Evolutionary conservation across 2,113 vertebrate genomes (phyloP).

Genomic region (Dendropsophus ebraccatus): DNA sequence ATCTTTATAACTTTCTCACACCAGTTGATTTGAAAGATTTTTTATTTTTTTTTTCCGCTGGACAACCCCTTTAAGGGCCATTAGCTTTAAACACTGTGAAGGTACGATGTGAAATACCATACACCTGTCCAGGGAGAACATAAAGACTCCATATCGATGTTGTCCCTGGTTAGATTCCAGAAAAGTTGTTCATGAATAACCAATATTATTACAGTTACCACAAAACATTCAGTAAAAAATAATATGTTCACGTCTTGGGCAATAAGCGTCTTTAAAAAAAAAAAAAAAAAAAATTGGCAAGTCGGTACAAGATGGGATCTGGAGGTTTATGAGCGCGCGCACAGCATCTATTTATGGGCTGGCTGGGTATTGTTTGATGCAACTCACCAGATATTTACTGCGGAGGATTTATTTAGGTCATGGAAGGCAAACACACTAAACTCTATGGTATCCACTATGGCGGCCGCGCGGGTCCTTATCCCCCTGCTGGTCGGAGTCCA

Average conservation of each 20-base stretch:
- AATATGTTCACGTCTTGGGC: background rate
- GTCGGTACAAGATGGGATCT: background rate
- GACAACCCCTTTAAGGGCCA: no score
- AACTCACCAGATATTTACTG: constrained; percentile 29
- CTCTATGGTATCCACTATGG: constrained; percentile 16
- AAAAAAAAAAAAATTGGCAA: constrained; percentile 10
- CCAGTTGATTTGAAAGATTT: no score
- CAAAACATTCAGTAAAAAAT: background rate
- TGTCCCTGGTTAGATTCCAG: background rate
- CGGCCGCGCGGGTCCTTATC: background rate
- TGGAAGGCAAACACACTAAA: constrained; percentile 31
- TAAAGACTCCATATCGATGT: no score
- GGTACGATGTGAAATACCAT: no score
- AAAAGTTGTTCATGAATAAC: no score
- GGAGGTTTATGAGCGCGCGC: constrained; percentile 2
- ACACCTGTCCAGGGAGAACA: no score
- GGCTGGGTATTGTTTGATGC: constrained; percentile 14
- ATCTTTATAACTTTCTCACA: no score
- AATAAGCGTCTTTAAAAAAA: background rate
- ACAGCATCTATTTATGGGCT: constrained; percentile 28
- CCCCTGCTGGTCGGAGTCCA: constrained; percentile 26
- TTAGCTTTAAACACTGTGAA: no score
- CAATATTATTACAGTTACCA: background rate
- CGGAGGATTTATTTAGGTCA: constrained; percentile 36
- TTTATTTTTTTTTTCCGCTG: no score